phyloP scores from a whole-genome alignment of 2,797 vertebrate genomes.

The Chelon auratus region DNA sequence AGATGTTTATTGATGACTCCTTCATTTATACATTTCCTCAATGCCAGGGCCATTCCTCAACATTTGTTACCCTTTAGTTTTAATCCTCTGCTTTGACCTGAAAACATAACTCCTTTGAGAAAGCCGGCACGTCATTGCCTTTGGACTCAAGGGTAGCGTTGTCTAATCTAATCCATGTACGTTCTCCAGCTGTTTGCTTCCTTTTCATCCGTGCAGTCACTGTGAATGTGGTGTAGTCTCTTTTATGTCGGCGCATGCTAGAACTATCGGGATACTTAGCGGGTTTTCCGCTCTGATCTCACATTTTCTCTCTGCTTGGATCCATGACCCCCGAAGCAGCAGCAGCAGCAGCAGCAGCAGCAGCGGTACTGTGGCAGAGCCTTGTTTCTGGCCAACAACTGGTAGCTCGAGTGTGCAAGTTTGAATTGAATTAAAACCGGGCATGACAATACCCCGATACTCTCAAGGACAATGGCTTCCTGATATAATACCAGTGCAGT shows the following conservation, averaged over 20 bases:
- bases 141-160: conserved; percentile 24
- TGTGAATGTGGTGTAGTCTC: conserved; percentile 42
- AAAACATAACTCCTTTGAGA: conserved; percentile 37
- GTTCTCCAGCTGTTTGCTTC: conserved; percentile 40
- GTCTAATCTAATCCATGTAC: conserved; percentile 45
- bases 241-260: conserved; percentile 31
- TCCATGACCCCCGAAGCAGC: conserved; percentile 18
- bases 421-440: not conserved
- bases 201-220: conserved; percentile 29
- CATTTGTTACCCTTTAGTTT: conserved; percentile 48
- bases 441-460: too few species aligned
- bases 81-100: conserved; percentile 54
- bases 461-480: not conserved
- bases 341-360: not conserved
- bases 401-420: conserved; percentile 9
- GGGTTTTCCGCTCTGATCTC: conserved; percentile 36
- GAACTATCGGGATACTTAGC: conserved; percentile 41
- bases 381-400: not conserved
- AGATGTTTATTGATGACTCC: conserved; percentile 83
- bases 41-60: conserved; percentile 61
- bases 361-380: not conserved
- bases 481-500: not conserved
- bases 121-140: conserved; percentile 34
- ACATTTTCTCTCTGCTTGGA: conserved; percentile 40
- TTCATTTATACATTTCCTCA: conserved; percentile 79